Evolutionary conservation across 2,113 vertebrate genomes (phyloP).

Genomic region (Rhombomys opimus): DNA sequence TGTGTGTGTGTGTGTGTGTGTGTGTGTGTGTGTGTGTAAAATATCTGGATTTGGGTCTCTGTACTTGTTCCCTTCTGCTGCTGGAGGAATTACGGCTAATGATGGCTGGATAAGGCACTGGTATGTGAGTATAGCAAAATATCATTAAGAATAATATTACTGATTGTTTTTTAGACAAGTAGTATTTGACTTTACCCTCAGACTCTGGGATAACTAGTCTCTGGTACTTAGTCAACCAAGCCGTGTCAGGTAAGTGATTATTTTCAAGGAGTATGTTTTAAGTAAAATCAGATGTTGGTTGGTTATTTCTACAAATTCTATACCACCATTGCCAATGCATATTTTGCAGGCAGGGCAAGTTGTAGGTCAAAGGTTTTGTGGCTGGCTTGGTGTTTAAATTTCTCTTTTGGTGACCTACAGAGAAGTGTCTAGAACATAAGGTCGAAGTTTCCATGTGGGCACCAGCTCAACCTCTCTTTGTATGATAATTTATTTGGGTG

Average conservation of each 20-base stretch:
- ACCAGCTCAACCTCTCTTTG: not conserved
- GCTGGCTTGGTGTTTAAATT: not conserved
- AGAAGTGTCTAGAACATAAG: not conserved
- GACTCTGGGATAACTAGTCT: not conserved
- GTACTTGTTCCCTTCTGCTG: no score
- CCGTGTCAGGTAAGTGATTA: not conserved
- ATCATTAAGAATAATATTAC: not conserved
- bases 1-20: no score
- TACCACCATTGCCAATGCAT: not conserved
- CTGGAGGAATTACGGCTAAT: not conserved
- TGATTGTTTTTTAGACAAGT: not conserved
- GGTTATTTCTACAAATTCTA: not conserved
- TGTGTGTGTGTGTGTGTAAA: not conserved
- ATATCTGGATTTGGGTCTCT: not conserved
- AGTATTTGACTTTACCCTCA: not conserved
- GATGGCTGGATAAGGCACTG: not conserved
- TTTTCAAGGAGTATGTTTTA: not conserved
- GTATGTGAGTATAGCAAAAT: not conserved
- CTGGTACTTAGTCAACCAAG: not conserved
- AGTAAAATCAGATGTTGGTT: not conserved
- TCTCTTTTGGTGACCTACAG: not conserved
- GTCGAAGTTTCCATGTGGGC: not conserved
- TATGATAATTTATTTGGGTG: not conserved
- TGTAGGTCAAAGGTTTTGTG: not conserved
- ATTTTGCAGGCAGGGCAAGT: not conserved